These are phyloP conservation scores for Callospermophilus lateralis DNA, from an alignment of 2,113 vertebrate genomes.

Conservation along the genomic window DNA sequence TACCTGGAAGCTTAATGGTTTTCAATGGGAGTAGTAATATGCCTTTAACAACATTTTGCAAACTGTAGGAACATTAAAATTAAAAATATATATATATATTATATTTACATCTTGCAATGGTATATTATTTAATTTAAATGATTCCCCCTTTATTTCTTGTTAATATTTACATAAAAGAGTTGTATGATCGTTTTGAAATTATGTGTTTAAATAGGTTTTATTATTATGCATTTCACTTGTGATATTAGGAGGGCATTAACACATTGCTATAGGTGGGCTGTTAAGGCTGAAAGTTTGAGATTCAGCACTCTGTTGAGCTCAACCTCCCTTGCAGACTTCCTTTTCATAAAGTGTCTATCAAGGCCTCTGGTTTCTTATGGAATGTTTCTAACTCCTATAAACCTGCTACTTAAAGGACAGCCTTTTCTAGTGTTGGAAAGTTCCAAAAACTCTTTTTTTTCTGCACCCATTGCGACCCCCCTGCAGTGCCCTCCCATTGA, in stretches of 20 bases:
- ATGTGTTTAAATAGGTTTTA: neutral
- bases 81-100: neutral
- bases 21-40: neutral
- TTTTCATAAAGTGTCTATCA: neutral
- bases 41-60: neutral
- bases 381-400: neutral
- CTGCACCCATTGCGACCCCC: too few relatives aligned
- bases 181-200: neutral
- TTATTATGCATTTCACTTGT: neutral
- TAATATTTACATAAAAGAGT: neutral
- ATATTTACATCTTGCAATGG: neutral
- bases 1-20: neutral
- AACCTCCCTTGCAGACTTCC: neutral
- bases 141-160: neutral
- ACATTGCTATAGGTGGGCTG: neutral
- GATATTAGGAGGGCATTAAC: neutral
- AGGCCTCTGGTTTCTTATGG: neutral
- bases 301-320: neutral
- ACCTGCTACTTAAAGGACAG: neutral
- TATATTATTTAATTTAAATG: constrained; percentile 11
- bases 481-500: too few relatives aligned
- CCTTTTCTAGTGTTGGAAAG: neutral
- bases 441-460: too few relatives aligned
- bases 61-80: neutral
- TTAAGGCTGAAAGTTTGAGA: neutral